phyloP scores from a whole-genome alignment of 35 echinoderm and acorn worm genomes.

The Lytechinus variegatus region DNA sequence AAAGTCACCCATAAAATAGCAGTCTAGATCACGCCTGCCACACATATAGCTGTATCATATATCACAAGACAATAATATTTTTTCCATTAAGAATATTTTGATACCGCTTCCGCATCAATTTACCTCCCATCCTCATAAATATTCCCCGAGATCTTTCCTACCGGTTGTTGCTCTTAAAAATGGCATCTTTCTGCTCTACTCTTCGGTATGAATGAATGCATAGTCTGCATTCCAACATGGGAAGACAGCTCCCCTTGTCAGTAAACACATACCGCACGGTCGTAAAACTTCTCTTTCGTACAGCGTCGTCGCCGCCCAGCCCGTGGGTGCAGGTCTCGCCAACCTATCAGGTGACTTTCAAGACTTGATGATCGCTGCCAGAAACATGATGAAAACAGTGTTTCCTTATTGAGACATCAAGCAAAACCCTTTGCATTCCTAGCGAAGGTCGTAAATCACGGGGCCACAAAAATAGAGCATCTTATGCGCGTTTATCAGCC shows the following conservation, averaged over 20 bases:
- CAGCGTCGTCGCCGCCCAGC: background rate
- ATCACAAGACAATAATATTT: background rate
- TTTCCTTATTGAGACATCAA: conserved; percentile 45
- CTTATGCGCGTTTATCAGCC: background rate
- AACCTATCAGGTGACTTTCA: conserved; percentile 2
- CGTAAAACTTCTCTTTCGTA: conserved; percentile 8
- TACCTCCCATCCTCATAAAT: background rate
- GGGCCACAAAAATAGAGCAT: background rate
- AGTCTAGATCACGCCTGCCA: background rate
- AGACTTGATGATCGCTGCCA: background rate
- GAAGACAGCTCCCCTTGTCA: background rate
- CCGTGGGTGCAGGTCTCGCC: background rate
- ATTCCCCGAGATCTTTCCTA: background rate
- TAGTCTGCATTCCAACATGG: background rate
- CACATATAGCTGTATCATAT: background rate
- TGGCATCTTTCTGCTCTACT: background rate
- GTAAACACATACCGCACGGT: conserved; percentile 32
- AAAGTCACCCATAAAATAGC: too few species aligned
- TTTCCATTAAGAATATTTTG: background rate
- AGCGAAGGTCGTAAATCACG: conserved; percentile 13
- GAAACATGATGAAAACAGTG: conserved; percentile 28
- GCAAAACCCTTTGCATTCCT: conserved; percentile 32
- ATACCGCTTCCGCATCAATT: background rate
- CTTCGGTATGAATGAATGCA: background rate
- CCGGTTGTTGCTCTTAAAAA: background rate